These are phyloP conservation scores for Triops cancriformis DNA, from an alignment of 1,140 invertebrate genomes.

Conservation along the genomic window DNA sequence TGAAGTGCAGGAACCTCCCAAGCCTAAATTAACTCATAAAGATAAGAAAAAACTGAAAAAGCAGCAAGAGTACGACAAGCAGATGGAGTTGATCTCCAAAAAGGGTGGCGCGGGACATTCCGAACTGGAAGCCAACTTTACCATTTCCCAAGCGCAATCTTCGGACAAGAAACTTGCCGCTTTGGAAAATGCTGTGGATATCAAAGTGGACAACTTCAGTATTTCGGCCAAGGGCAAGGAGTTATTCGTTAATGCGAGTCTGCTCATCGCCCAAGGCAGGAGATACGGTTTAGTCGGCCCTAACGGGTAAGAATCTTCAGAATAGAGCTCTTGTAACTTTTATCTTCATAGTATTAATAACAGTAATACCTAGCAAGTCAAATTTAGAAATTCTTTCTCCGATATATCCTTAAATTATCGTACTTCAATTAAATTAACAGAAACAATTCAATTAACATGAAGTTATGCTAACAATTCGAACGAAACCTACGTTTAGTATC, in stretches of 20 bases:
- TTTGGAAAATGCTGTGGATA: constrained; percentile 91
- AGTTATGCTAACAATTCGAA: too few species aligned
- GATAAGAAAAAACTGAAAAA: constrained; percentile 34
- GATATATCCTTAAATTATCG: too few species aligned
- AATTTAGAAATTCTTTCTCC: too few species aligned
- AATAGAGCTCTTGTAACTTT: too few species aligned
- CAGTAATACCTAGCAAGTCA: too few species aligned
- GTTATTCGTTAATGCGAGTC: constrained; percentile 91
- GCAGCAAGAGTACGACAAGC: constrained; percentile 81
- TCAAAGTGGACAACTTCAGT: constrained; percentile 97
- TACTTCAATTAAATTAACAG: too few species aligned
- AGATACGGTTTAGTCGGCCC: constrained; percentile 97
- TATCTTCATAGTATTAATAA: too few species aligned
- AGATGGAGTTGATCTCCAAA: constrained; percentile 78
- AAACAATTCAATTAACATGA: too few species aligned
- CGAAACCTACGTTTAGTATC: too few species aligned
- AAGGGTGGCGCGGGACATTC: constrained; percentile 79
- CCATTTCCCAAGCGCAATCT: constrained; percentile 88
- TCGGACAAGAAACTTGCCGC: constrained; percentile 70
- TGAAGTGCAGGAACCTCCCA: constrained; percentile 14
- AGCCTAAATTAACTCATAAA: constrained; percentile 31
- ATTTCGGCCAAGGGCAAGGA: constrained; percentile 97
- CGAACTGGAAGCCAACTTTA: constrained; percentile 87
- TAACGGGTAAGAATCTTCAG: constrained; percentile 63
- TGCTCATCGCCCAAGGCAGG: constrained; percentile 86